Conservation (phyloP, 2,797 vertebrate species). For the Amphiprion clarkii region DNA sequence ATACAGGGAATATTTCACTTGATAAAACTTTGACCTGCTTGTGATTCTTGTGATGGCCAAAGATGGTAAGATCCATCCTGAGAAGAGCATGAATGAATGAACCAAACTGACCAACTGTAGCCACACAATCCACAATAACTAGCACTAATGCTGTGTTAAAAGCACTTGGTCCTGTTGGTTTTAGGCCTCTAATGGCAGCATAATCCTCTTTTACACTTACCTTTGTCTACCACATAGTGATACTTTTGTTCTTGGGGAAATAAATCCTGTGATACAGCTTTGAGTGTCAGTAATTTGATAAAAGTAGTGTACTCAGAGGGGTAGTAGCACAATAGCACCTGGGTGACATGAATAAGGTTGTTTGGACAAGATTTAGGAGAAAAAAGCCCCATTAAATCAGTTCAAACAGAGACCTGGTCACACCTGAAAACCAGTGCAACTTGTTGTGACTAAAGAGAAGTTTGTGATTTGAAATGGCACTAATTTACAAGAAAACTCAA, state of each 20-base stretch:
- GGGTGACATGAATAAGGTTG: not conserved
- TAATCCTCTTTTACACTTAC: not conserved
- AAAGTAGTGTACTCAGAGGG: no score
- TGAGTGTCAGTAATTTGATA: not conserved
- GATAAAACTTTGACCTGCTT: no score
- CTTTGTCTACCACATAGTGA: not conserved
- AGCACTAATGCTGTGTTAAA: not conserved
- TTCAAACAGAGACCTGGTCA: not conserved
- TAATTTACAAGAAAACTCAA: not conserved
- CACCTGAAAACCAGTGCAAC: not conserved
- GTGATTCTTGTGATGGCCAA: no score
- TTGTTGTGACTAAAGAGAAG: not conserved
- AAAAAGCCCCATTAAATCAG: not conserved
- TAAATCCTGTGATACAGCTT: not conserved
- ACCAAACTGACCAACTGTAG: no score
- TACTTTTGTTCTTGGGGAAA: not conserved
- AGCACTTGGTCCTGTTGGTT: not conserved
- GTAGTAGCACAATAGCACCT: not conserved
- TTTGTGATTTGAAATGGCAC: not conserved
- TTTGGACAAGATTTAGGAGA: conserved; percentile 14
- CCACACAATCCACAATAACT: no score
- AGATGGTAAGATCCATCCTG: no score
- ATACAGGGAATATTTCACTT: not conserved
- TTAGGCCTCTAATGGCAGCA: not conserved
- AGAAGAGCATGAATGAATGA: no score